Evolutionary conservation across 2,888 invertebrate species (phyloP).

Genomic region (Dermolepida albohirtum): DNA sequence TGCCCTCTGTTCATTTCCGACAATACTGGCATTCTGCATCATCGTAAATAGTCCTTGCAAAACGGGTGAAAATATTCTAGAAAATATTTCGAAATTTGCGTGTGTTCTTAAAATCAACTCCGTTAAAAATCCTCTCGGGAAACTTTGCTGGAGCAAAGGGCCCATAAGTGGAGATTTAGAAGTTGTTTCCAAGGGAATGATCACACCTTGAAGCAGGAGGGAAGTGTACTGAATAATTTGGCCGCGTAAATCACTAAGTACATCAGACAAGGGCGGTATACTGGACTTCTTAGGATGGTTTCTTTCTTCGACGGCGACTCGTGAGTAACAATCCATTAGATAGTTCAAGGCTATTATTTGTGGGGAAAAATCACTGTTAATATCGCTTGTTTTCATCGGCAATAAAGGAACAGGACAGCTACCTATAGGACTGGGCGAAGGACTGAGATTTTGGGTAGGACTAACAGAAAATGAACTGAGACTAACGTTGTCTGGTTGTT

Average conservation of each 20-base stretch:
- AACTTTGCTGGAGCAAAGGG: slow-evolving; percentile 45
- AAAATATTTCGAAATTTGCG: slow-evolving; percentile 70
- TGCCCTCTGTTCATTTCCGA: slow-evolving; percentile 74
- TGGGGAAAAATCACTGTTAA: slow-evolving; percentile 49
- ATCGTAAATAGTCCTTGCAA: slow-evolving; percentile 77
- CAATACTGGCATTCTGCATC: slow-evolving; percentile 77
- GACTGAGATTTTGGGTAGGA: slow-evolving; percentile 63
- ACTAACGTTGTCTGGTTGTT: slow-evolving; percentile 62
- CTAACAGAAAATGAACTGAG: slow-evolving; percentile 61
- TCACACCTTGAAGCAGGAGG: slow-evolving; percentile 68
- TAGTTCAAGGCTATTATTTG: slow-evolving; percentile 63
- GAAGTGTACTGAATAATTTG: slow-evolving; percentile 70
- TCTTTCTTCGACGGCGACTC: slow-evolving; percentile 79
- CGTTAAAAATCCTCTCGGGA: slow-evolving; percentile 81
- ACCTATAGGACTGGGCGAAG: slow-evolving; percentile 59
- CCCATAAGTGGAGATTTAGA: slow-evolving; percentile 36
- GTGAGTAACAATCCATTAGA: slow-evolving; percentile 75
- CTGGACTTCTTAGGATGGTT: slow-evolving; percentile 82
- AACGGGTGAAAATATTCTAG: slow-evolving; percentile 72
- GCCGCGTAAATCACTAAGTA: slow-evolving; percentile 70
- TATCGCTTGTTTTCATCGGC: slow-evolving; percentile 52
- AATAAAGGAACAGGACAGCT: slow-evolving; percentile 58
- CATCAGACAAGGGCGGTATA: slow-evolving; percentile 77
- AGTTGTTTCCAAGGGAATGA: slow-evolving; percentile 49
- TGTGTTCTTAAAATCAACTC: slow-evolving; percentile 67